phyloP scores from a whole-genome alignment of 2,888 invertebrate genomes.

The Scaptomyza cyrtandrae region DNA sequence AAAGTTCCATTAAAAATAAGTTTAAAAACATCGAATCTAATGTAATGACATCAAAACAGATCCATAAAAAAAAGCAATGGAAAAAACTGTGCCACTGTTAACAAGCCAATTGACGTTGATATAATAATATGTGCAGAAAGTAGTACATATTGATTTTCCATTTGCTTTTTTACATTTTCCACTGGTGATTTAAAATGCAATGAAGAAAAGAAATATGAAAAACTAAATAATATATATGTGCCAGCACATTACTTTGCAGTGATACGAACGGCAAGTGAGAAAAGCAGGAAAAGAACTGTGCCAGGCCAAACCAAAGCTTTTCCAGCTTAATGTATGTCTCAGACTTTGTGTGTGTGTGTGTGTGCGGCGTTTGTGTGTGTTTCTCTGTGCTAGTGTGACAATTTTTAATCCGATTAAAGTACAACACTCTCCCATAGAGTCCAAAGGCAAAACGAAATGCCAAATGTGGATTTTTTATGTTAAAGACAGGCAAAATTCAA shows the following conservation, averaged over 20 bases:
- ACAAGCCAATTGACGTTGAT: constrained; percentile 44
- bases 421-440: constrained; percentile 59
- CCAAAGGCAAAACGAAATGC: constrained; percentile 28
- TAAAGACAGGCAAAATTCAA: constrained; percentile 1
- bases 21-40: constrained; percentile 2
- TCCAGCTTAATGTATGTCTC: constrained; percentile 2
- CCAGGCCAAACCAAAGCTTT: constrained; percentile 37
- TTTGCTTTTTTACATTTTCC: constrained; percentile 23
- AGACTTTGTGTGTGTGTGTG: constrained; percentile 1
- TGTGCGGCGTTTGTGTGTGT: constrained; percentile 31
- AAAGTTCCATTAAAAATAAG: neutral
- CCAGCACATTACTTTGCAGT: constrained; percentile 61
- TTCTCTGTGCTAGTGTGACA: constrained; percentile 56
- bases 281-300: constrained; percentile 54
- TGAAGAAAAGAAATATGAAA: constrained; percentile 47
- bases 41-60: constrained; percentile 10
- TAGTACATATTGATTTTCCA: constrained; percentile 67
- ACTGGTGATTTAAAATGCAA: constrained; percentile 19
- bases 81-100: constrained; percentile 14
- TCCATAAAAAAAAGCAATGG: neutral
- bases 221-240: constrained; percentile 47
- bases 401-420: constrained; percentile 81
- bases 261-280: constrained; percentile 31
- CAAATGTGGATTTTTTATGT: constrained; percentile 27
- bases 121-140: constrained; percentile 38